Percentiles rank a stretch among this genome's conserved stretches.
phyloP scores from a whole-genome alignment of 2,888 invertebrate species.

The Smittia sp. region DNA sequence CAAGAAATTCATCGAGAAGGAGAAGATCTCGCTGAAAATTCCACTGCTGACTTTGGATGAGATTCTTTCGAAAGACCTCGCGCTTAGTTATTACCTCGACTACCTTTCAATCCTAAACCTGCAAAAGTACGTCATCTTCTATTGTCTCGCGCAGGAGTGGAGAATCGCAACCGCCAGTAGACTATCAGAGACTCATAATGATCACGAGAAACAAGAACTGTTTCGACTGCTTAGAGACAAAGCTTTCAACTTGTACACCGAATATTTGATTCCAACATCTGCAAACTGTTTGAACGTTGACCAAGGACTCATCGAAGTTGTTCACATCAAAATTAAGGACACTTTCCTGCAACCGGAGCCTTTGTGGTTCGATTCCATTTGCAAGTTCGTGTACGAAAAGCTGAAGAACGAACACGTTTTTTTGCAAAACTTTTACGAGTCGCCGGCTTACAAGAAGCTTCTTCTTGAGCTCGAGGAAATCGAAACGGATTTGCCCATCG shows the following conservation, averaged over 20 bases:
- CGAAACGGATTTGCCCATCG: constrained; percentile 34
- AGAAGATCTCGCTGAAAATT: constrained; percentile 42
- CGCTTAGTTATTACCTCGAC: constrained; percentile 45
- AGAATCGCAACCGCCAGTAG: constrained; percentile 43
- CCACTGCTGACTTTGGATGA: constrained; percentile 45
- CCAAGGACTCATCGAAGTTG: constrained; percentile 44
- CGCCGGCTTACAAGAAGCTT: constrained; percentile 44
- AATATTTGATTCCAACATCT: constrained; percentile 44
- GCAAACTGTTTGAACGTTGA: constrained; percentile 44
- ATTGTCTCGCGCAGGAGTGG: constrained; percentile 45
- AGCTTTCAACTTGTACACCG: constrained; percentile 43
- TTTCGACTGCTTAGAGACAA: constrained; percentile 42
- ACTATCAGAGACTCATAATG: constrained; percentile 43
- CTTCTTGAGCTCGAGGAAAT: constrained; percentile 44
- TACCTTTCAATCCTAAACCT: constrained; percentile 45
- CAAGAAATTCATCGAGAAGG: constrained; percentile 11
- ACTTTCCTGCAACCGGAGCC: constrained; percentile 43
- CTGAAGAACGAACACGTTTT: constrained; percentile 46
- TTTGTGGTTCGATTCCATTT: constrained; percentile 45
- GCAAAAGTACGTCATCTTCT: constrained; percentile 46
- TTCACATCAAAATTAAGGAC: constrained; percentile 44
- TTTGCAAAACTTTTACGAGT: constrained; percentile 45
- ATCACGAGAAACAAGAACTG: constrained; percentile 42
- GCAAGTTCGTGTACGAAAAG: constrained; percentile 45
- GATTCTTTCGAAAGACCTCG: constrained; percentile 45